These are phyloP conservation scores for Balanococcus diminutus DNA, from an alignment of 2,888 invertebrate species.

Conservation along the genomic window DNA sequence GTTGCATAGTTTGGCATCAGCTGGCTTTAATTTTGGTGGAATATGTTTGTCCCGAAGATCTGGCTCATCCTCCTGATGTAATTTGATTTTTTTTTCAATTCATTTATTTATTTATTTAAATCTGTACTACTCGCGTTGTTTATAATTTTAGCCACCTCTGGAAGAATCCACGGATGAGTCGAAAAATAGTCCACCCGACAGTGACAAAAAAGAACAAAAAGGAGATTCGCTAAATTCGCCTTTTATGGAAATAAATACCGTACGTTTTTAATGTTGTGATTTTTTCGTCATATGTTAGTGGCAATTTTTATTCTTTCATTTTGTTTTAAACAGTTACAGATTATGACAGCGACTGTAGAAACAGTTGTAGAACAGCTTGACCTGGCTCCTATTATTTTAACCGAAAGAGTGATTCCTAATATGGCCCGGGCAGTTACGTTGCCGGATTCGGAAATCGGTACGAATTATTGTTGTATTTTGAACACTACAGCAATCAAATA, in stretches of 20 bases:
- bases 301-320: background rate
- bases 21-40: slow-evolving; percentile 79
- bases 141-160: slow-evolving; percentile 65
- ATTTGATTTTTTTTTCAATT: slow-evolving; percentile 59
- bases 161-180: slow-evolving; percentile 73
- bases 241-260: slow-evolving; percentile 65
- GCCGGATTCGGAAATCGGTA: slow-evolving; percentile 70
- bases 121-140: slow-evolving; percentile 9
- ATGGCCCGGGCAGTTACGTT: slow-evolving; percentile 85
- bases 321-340: slow-evolving; percentile 65
- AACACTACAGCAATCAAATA: slow-evolving; percentile 68
- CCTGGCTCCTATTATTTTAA: slow-evolving; percentile 82
- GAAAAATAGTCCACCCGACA: slow-evolving; percentile 74
- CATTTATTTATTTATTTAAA: background rate
- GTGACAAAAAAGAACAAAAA: slow-evolving; percentile 66
- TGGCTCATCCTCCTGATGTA: slow-evolving; percentile 78
- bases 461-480: slow-evolving; percentile 63
- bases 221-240: slow-evolving; percentile 56
- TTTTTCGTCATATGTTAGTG: background rate
- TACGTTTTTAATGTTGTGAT: background rate
- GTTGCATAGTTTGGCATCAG: slow-evolving; percentile 94
- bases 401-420: slow-evolving; percentile 72
- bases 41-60: slow-evolving; percentile 77
- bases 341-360: slow-evolving; percentile 94
- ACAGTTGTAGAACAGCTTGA: slow-evolving; percentile 91